Evolutionary conservation across 2,113 vertebrate genomes (phyloP).

Genomic region (Phyllostomus discolor): DNA sequence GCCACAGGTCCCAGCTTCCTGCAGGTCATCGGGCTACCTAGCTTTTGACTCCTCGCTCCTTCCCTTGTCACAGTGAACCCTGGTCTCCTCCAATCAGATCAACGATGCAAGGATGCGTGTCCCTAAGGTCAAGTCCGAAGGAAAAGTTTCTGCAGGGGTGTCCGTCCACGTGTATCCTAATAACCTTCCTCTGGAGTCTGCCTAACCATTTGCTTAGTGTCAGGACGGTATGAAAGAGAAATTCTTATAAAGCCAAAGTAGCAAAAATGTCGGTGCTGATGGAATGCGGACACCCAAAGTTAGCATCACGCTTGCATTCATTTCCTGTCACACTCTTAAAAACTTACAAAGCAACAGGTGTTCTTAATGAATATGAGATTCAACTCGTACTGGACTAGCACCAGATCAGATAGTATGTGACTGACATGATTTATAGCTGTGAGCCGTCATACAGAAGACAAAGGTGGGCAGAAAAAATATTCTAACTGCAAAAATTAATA

Average conservation of each 20-base stretch:
- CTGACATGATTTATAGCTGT: conserved; percentile 72
- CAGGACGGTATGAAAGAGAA: conserved; percentile 24
- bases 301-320: conserved; percentile 48
- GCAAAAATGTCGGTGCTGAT: conserved; percentile 44
- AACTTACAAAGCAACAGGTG: conserved; percentile 54
- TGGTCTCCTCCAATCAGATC: conserved; percentile 85
- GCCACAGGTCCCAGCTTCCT: conserved; percentile 5
- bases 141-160: conserved; percentile 52
- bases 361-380: conserved; percentile 53
- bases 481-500: conserved; percentile 18
- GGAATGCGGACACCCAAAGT: conserved; percentile 6
- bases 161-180: conserved; percentile 40
- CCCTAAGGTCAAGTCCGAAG: conserved; percentile 61
- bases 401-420: conserved; percentile 68
- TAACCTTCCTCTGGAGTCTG: conserved; percentile 28
- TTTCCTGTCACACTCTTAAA: conserved; percentile 61
- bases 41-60: conserved; percentile 61
- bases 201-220: conserved; percentile 22
- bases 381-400: conserved; percentile 77
- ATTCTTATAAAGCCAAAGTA: conserved; percentile 45
- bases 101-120: conserved; percentile 68
- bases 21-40: background rate
- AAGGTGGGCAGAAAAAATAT: conserved; percentile 63
- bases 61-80: conserved; percentile 91
- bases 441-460: conserved; percentile 79